These are phyloP conservation scores for Jaculus jaculus DNA, from an alignment of 2,113 vertebrate genomes.

Conservation along the genomic window DNA sequence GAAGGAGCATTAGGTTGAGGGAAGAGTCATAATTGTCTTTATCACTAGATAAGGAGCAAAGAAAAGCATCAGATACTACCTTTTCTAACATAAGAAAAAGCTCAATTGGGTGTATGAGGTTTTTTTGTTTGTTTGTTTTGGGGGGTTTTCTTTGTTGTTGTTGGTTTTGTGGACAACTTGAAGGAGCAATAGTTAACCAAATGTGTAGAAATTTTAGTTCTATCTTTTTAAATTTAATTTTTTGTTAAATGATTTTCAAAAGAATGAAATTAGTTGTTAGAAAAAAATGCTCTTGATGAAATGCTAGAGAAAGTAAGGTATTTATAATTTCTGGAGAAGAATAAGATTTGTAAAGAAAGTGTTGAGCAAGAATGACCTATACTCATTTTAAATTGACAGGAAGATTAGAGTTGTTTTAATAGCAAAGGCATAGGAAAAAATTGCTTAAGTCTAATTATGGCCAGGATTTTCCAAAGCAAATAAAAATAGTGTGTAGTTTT, in stretches of 20 bases:
- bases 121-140: background rate
- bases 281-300: background rate
- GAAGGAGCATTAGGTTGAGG: background rate
- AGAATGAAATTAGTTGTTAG: background rate
- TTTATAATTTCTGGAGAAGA: constrained; percentile 27
- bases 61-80: background rate
- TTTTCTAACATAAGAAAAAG: background rate
- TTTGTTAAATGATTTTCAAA: constrained; percentile 18
- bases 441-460: background rate
- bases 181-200: background rate
- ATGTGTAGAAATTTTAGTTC: background rate
- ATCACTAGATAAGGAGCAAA: background rate
- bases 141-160: background rate
- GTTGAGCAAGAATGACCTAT: constrained; percentile 11
- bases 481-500: background rate
- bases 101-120: background rate
- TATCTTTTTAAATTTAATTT: background rate
- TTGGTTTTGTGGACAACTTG: background rate
- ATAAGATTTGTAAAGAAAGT: background rate
- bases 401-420: constrained; percentile 21
- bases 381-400: constrained; percentile 41
- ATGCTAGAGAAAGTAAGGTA: background rate
- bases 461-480: constrained; percentile 1
- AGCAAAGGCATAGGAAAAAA: constrained; percentile 2
- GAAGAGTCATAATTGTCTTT: background rate